Conservation (phyloP, 2,113 vertebrate genomes). For the Lethenteron camtschaticum region DNA sequence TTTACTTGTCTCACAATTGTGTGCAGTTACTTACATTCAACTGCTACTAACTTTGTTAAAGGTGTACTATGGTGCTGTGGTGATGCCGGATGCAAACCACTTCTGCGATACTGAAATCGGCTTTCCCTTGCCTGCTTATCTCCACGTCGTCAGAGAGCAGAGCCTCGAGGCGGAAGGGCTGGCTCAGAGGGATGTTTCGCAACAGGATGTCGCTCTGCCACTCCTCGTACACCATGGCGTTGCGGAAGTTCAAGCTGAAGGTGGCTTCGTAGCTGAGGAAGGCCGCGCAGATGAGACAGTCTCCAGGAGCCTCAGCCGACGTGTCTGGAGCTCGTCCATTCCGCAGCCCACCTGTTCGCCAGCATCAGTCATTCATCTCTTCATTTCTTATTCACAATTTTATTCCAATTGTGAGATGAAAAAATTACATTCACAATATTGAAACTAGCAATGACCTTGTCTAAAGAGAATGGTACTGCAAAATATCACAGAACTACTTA, state of each 20-base stretch:
- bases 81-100: too few relatives aligned
- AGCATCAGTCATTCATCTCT: too few relatives aligned
- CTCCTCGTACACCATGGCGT: constrained; percentile 45
- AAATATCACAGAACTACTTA: too few relatives aligned
- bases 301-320: constrained; percentile 46
- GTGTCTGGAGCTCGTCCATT: constrained; percentile 46
- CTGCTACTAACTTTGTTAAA: too few relatives aligned
- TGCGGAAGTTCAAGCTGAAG: constrained; percentile 75
- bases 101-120: too few relatives aligned
- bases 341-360: constrained; percentile 45
- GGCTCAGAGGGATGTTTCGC: constrained; percentile 50
- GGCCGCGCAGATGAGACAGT: constrained; percentile 59
- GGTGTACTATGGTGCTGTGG: background rate
- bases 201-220: constrained; percentile 46
- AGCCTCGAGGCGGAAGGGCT: constrained; percentile 57
- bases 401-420: too few relatives aligned
- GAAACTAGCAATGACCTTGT: too few relatives aligned
- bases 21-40: too few relatives aligned
- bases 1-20: too few relatives aligned
- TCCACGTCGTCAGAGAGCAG: constrained; percentile 71
- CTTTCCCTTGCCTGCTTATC: constrained; percentile 45
- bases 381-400: too few relatives aligned
- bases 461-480: too few relatives aligned
- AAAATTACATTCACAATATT: too few relatives aligned
- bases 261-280: constrained; percentile 82